These are phyloP conservation scores for Drosophila meridionalis DNA, from an alignment of 2,888 invertebrate species.

Conservation along the genomic window DNA sequence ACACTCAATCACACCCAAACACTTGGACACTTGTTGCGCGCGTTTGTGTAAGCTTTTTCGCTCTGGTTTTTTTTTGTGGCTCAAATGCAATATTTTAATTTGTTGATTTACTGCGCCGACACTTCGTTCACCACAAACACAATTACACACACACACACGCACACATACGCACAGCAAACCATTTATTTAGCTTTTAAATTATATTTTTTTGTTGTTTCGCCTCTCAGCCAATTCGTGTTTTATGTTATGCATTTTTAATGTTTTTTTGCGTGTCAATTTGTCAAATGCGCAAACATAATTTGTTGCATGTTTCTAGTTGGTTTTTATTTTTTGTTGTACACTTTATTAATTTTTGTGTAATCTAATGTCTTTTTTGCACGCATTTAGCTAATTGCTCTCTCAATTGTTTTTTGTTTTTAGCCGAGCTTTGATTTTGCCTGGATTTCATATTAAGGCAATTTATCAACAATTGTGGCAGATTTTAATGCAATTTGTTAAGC, in stretches of 20 bases:
- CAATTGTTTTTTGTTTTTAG: conserved; percentile 55
- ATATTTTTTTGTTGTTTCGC: conserved; percentile 32
- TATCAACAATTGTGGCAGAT: conserved; percentile 43
- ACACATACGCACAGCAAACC: conserved; percentile 31
- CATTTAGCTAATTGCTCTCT: conserved; percentile 68
- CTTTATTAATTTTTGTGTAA: conserved; percentile 78
- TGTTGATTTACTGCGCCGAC: conserved; percentile 68
- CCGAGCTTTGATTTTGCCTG: conserved; percentile 42
- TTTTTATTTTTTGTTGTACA: conserved; percentile 33
- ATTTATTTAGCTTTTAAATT: conserved; percentile 53
- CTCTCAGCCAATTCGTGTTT: conserved; percentile 30
- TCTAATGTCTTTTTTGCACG: conserved; percentile 51
- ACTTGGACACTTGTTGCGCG: conserved; percentile 51
- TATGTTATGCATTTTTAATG: conserved; percentile 72
- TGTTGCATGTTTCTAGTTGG: conserved; percentile 49
- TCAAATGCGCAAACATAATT: conserved; percentile 66
- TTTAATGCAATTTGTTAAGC: conserved; percentile 67
- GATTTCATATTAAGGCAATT: conserved; percentile 53
- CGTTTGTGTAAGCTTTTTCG: conserved; percentile 19
- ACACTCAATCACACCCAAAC: background rate
- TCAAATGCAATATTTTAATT: conserved; percentile 66
- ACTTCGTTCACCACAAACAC: conserved; percentile 47
- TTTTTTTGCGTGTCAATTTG: conserved; percentile 57
- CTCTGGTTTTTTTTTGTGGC: conserved; percentile 17
- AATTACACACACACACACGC: conserved; percentile 28